These are phyloP conservation scores for Lacerta agilis DNA, from an alignment of 2,797 vertebrate species.

Conservation along the genomic window DNA sequence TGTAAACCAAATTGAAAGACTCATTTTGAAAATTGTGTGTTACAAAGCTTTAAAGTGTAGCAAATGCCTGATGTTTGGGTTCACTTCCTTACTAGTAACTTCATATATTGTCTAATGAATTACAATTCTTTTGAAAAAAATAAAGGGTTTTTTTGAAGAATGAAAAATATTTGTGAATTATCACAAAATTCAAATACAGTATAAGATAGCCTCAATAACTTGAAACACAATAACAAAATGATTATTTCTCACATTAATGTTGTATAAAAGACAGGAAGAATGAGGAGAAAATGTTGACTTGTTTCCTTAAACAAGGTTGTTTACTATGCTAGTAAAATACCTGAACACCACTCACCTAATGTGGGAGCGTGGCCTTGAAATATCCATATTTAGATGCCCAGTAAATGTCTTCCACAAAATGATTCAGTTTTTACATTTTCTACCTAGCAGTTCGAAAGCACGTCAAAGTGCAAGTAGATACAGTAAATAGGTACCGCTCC, in stretches of 20 bases:
- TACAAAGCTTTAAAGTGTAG: conserved; percentile 77
- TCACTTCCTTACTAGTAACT: conserved; percentile 74
- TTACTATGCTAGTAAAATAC: background rate
- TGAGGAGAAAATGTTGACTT: background rate
- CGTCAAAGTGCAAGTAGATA: too few species aligned
- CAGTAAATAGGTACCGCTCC: too few species aligned
- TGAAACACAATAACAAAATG: background rate
- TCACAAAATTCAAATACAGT: conserved; percentile 40
- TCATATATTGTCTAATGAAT: conserved; percentile 72
- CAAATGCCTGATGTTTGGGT: conserved; percentile 78
- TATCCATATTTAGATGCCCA: too few species aligned
- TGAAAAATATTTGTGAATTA: conserved; percentile 73
- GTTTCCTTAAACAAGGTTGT: background rate
- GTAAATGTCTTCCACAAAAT: background rate
- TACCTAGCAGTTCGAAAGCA: too few species aligned
- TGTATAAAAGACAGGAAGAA: background rate
- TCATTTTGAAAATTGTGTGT: conserved; percentile 80
- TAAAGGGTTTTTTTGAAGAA: conserved; percentile 68
- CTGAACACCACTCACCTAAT: too few species aligned
- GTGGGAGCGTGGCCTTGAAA: too few species aligned
- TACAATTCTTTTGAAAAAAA: conserved; percentile 77
- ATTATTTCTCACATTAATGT: too few species aligned
- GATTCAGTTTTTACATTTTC: background rate
- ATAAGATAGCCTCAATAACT: conserved; percentile 5
- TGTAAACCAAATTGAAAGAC: conserved; percentile 83